Base-by-base conservation (phyloP, 2,113 vertebrate species). In the Columba janthina region DNA sequence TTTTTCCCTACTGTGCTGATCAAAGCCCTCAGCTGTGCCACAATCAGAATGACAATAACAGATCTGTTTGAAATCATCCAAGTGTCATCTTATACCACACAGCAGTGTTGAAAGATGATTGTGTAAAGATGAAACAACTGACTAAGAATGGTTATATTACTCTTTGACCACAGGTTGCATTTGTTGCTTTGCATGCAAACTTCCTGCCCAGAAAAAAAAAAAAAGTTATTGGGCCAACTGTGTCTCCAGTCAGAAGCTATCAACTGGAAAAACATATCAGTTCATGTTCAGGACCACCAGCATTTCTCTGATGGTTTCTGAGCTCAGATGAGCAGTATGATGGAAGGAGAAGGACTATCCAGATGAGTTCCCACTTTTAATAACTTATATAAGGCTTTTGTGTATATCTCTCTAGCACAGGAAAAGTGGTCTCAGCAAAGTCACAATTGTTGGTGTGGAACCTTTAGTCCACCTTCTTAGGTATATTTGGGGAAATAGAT, bases 111-210 rank as follows among this genome's bases (percentile, higher is more conserved):
- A 85, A 90, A 96, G 78, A 77, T 78, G 58, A 58, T 56, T 83
- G 72, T 29, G 24, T 62, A 85, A 85, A 36, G 54, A 54, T 67
- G 54, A 95, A 94, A 88, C 60, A 83, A 53, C 42, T 74, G 77
- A 48, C 40, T 56, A 66, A 93, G 74, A 88, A 73, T 42, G 62
- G 32, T 65, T 91, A 80, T 19, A 56, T 88, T 82, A 85, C 86
- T 93, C 44, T 89, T 60, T 10, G 8, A 83, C 79, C 70, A 88
- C 82, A 95, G 64, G 65, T 87, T 89, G 64, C 26, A 65, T 93
- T 83, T 96, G 48, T 72, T 93, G 80, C 66, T 94, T 91, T 94
- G 80, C 77, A 46, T 77, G 54, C 81, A 93, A 89, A 87, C 92
- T 38, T 40, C 87, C 75, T 94, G 78, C 85, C 82, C 75, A 93